Base-by-base conservation (phyloP, 1,140 invertebrate species). In the Frieseomelitta varia region DNA sequence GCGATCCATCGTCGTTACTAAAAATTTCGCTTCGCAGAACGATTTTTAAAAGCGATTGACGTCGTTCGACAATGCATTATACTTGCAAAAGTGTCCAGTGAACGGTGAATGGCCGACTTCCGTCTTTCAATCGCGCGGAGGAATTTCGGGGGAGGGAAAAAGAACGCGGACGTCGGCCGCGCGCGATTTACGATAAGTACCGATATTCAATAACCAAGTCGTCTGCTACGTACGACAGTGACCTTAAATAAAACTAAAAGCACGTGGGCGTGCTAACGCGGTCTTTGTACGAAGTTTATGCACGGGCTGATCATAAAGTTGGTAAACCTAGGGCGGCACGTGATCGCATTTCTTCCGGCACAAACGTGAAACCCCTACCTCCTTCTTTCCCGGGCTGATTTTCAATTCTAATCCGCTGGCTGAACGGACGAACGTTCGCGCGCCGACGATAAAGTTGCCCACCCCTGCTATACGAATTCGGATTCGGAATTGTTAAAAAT, bases 151-250 rank as follows among this genome's bases (percentile, higher is more conserved):
- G 17, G 39, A 27, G 27, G 61, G 12, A 51, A 24, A 27, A 47
- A 47, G 61, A 24, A 61, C 30, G 27, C 27, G 15, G 19, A 51
- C 27, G 27, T n/a, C 10, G 27, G 27, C 14, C 14, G 1, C 0
- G n/a, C 3, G 55, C 65, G 47, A 82, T 85, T 85, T 65, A 71
- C 55, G 27, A 55, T n/a, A 63, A 71, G 65, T 63, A 85, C 75
- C 71, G 84, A 81, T 85, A 81, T 68, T 81, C 71, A 85, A 85
- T 85, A 85, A 81, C 27, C 24, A 8, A 30, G 19, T 53, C 39
- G 53, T 53, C 72, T 15, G 27, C 30, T 21, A 39, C 30, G 19
- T 21, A 30, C 47, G 55, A 51, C 55, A 34, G 19, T 61, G 47
- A 63, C 68, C 61, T 85, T 75, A 81, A 81, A 85, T 85, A 74